Conservation (phyloP, 2,797 vertebrate species). For the Cynodonichthys magdalenae region DNA sequence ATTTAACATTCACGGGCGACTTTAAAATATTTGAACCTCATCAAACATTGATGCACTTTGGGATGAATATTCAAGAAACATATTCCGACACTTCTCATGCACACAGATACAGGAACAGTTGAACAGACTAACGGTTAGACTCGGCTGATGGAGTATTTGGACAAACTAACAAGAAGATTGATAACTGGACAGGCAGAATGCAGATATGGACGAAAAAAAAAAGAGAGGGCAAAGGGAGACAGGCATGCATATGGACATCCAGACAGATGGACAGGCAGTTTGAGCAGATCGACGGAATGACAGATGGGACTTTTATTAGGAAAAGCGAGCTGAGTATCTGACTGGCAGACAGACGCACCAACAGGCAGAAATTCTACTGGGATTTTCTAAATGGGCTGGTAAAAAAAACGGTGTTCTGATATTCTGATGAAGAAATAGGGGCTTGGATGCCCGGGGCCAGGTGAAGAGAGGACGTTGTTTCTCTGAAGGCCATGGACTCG, state of each 20-base stretch:
- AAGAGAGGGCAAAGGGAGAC: slow-evolving; percentile 35
- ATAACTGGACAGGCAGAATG: slow-evolving; percentile 30
- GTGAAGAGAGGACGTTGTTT: slow-evolving; percentile 56
- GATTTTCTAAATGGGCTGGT: slow-evolving; percentile 55
- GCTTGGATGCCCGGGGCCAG: slow-evolving; percentile 48
- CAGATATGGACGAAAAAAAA: slow-evolving; percentile 12
- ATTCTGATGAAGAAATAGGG: slow-evolving; percentile 59
- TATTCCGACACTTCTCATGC: slow-evolving; percentile 2
- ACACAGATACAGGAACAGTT: slow-evolving; percentile 27
- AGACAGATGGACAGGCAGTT: slow-evolving; percentile 68
- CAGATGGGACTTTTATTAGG: slow-evolving; percentile 66
- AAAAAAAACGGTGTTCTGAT: slow-evolving; percentile 56
- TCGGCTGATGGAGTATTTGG: slow-evolving; percentile 27
- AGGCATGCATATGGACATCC: slow-evolving; percentile 31
- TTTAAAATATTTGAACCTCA: not conserved
- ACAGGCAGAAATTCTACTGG: slow-evolving; percentile 64
- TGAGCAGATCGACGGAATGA: slow-evolving; percentile 57
- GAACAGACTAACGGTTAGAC: slow-evolving; percentile 30
- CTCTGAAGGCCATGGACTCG: slow-evolving; percentile 66
- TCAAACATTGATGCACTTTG: slow-evolving; percentile 17
- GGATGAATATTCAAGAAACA: slow-evolving; percentile 7
- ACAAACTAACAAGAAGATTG: slow-evolving; percentile 48
- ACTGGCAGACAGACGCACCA: slow-evolving; percentile 42
- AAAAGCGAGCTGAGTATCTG: slow-evolving; percentile 49
- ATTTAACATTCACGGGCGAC: slow-evolving; percentile 8